These are phyloP conservation scores for Hoplostethus mediterraneus DNA, from an alignment of 2,797 vertebrate genomes.

Conservation along the genomic window DNA sequence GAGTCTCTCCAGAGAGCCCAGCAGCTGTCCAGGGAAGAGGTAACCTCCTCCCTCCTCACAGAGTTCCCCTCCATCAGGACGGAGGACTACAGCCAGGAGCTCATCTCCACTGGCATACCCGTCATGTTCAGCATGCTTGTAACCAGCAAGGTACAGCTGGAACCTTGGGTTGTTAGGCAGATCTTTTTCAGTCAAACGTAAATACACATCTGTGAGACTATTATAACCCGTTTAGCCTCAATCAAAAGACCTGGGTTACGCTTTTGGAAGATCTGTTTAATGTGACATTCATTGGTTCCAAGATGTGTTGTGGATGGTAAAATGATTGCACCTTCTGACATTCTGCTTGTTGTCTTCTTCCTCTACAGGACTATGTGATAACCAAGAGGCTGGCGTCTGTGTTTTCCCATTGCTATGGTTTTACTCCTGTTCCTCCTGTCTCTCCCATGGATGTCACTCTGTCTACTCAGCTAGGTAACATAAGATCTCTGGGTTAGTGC, in stretches of 20 bases:
- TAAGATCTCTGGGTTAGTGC: too few species aligned
- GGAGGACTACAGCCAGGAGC: slow-evolving; percentile 90
- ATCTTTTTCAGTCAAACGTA: background rate
- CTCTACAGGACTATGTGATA: slow-evolving; percentile 88
- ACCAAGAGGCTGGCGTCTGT: slow-evolving; percentile 88
- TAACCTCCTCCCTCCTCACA: slow-evolving; percentile 87
- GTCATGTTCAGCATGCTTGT: slow-evolving; percentile 92
- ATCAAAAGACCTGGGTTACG: too few species aligned
- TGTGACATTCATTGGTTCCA: background rate
- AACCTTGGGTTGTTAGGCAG: background rate
- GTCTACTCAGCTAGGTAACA: slow-evolving; percentile 86
- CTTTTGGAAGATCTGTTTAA: too few species aligned
- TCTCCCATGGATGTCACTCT: slow-evolving; percentile 83
- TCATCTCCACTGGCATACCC: slow-evolving; percentile 87
- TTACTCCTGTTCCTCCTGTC: slow-evolving; percentile 85
- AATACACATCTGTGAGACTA: too few species aligned
- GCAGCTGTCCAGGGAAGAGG: slow-evolving; percentile 86
- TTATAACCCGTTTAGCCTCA: too few species aligned
- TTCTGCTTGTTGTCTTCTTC: background rate
- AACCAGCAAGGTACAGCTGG: slow-evolving; percentile 86
- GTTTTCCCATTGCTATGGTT: slow-evolving; percentile 89
- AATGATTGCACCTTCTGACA: background rate
- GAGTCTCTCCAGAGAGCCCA: slow-evolving; percentile 88
- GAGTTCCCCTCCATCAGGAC: slow-evolving; percentile 90
- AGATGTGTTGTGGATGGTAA: background rate